Evolutionary conservation across 2,113 vertebrate species (phyloP), one percentile per base, ranked within the genome.

Genomic region (Haemorhous mexicanus): DNA sequence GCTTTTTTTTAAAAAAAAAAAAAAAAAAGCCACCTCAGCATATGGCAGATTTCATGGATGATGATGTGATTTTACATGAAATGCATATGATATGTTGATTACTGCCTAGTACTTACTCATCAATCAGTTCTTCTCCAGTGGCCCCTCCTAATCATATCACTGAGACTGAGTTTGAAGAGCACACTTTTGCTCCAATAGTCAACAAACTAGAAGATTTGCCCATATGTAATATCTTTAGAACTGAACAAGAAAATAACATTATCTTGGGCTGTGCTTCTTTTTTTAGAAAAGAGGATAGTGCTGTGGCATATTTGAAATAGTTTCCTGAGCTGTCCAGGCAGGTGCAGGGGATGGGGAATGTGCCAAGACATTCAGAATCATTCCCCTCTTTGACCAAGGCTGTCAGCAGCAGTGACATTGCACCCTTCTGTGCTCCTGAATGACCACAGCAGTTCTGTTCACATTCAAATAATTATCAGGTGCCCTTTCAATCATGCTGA

Each of bases 401-500:
- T 17, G 26, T 16, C 58, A 68, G 44, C 84, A 94, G 62, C 5
- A 59, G 44, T 44, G 37, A 12, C 74, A 76, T 6, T 68, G 64
- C 28, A 81, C 4, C 24, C 35, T 87, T 87, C 53, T 58, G 32
- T n/a, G 35, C 1, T 86, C 63, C 85, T 81, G 76, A 84, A 55
- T 88, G 92, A 79, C 93, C 94, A 80, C 0, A 1, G 47, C 43
- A 67, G 35, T 86, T 8, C 3, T 85, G 69, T 28, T 66, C 75
- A 63, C 63, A 59, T 52, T 74, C 72, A 83, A 35, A 55, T 70
- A 63, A 78, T 91, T 75, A 84, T 52, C 56, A 46, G 55, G 77
- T 76, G 27, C 59, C 81, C 64, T 88, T 88, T 80, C 72, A 94
- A 15, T 67, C 92, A 61, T 81, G 72, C 83, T 95, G 92, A 68